Percentiles rank a stretch among this genome's conserved stretches.
phyloP scores from a whole-genome alignment of 2,888 invertebrate genomes.

The Torymus aiolomorphi region DNA sequence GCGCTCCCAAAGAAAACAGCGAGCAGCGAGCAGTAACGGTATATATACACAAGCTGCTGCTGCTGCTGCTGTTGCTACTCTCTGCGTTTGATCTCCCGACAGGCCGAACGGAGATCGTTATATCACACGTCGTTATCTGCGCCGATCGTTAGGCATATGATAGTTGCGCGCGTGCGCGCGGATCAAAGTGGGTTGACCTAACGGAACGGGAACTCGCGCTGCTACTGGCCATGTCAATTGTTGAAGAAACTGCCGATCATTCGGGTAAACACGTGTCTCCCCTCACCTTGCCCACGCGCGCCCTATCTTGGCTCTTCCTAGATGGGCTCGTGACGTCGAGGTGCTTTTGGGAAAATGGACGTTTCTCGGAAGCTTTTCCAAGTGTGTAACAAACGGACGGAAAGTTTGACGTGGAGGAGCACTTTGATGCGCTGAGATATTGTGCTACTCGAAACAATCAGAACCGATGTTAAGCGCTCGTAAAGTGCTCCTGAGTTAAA shows the following conservation, averaged over 20 bases:
- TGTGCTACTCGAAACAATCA: slow-evolving; percentile 15
- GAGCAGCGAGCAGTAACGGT: slow-evolving; percentile 61
- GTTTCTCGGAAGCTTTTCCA: too few species aligned
- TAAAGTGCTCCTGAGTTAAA: not conserved
- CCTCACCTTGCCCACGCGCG: not conserved
- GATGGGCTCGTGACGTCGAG: too few species aligned
- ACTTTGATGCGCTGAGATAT: not conserved
- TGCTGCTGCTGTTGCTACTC: slow-evolving; percentile 50
- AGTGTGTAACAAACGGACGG: too few species aligned
- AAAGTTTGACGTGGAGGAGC: too few species aligned
- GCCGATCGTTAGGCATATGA: slow-evolving; percentile 61
- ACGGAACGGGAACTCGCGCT: slow-evolving; percentile 36
- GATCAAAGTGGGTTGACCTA: slow-evolving; percentile 61
- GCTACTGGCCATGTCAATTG: slow-evolving; percentile 22
- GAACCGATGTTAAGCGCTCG: not conserved
- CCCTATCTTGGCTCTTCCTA: too few species aligned
- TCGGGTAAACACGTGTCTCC: slow-evolving; percentile 55
- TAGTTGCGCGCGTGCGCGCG: slow-evolving; percentile 40
- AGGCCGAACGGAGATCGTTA: slow-evolving; percentile 67
- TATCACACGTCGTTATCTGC: slow-evolving; percentile 69
- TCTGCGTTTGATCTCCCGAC: slow-evolving; percentile 61
- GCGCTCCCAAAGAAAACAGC: slow-evolving; percentile 45
- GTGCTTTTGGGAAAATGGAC: too few species aligned
- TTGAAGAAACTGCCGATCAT: slow-evolving; percentile 60
- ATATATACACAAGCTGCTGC: slow-evolving; percentile 43